Base-by-base conservation (phyloP, 2,888 invertebrate genomes). In the Drosophila infuscata region DNA sequence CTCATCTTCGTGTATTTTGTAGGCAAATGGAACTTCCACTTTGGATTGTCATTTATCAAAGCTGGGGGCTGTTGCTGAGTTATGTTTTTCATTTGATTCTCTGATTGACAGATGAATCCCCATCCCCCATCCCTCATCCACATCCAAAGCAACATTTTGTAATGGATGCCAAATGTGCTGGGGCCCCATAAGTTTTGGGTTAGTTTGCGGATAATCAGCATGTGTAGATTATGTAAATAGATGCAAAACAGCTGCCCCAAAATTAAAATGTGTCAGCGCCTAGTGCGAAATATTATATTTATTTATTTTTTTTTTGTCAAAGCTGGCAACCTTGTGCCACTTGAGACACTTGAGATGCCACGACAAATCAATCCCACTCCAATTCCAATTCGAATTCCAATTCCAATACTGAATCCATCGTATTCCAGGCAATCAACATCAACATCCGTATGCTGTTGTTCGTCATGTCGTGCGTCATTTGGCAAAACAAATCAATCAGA, bases 401-500 rank as follows among this genome's bases (percentile, higher is more conserved):
- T 38, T 41, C 30, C 25, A 43, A 64, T 57, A 41, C 38, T 20
- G 46, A 46, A 46, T 29, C 46, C 46, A 46, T 52, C 62, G 43
- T 43, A 36, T 33, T 41, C 58, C 43, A 61, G 38, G 48, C 74
- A 83, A 83, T 79, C 82, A 82, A 61, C 66, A 30, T 25, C 20
- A 46, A 62, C 75, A 77, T 61, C 67, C 68, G 65, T 59, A 59
- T 54, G 70, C 71, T 71, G 71, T 59, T 62, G 25, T 54, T 71
- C 43, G 43, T 70, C 77, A 61, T 70, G 78, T 72, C 66, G 82
- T 76, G 88, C 89, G 82, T 81, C 76, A 79, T 72, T 86, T 79
- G 80, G 90, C 88, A 86, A 89, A 86, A 86, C 85, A 86, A 86
- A 86, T 86, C 85, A 86, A 86, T 86, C 85, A 86, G 80, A 80